phyloP scores from a whole-genome alignment of 2,888 invertebrate genomes.

The Euplagia quadripunctaria region DNA sequence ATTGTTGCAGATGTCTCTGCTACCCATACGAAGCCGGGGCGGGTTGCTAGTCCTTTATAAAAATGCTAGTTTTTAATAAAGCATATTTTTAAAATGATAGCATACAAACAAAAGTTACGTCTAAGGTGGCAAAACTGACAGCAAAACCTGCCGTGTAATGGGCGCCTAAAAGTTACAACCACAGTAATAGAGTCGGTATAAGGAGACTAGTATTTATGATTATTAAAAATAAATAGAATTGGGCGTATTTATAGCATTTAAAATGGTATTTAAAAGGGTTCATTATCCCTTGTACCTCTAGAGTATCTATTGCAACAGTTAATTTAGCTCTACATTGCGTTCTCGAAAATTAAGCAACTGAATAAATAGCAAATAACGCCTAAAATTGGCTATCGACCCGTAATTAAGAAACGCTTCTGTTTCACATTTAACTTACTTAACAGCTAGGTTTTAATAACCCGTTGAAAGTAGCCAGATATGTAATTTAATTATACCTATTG shows the following conservation, averaged over 20 bases:
- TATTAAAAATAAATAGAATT: background rate
- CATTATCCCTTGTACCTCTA: background rate
- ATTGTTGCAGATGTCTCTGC: too few species aligned
- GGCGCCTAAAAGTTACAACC: too few species aligned
- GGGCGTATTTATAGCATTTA: background rate
- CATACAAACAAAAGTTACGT: too few species aligned
- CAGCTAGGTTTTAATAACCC: background rate
- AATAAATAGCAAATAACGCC: conserved; percentile 21
- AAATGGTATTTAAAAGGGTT: background rate
- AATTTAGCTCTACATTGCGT: background rate
- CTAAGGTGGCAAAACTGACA: too few species aligned
- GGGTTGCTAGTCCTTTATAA: too few species aligned
- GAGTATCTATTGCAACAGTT: background rate
- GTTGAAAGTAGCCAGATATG: background rate
- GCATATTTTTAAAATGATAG: too few species aligned
- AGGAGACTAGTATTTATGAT: background rate
- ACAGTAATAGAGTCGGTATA: too few species aligned
- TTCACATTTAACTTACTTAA: background rate
- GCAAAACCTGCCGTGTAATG: too few species aligned
- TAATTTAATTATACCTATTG: background rate
- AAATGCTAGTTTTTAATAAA: too few species aligned
- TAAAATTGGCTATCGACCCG: conserved; percentile 37
- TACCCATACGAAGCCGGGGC: too few species aligned
- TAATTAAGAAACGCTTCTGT: conserved; percentile 15
- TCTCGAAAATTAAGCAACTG: background rate